Percentiles rank a stretch among this genome's conserved stretches.
These are phyloP conservation scores for Pseudococcus longispinus DNA, from an alignment of 2,888 invertebrate species.

Conservation along the genomic window DNA sequence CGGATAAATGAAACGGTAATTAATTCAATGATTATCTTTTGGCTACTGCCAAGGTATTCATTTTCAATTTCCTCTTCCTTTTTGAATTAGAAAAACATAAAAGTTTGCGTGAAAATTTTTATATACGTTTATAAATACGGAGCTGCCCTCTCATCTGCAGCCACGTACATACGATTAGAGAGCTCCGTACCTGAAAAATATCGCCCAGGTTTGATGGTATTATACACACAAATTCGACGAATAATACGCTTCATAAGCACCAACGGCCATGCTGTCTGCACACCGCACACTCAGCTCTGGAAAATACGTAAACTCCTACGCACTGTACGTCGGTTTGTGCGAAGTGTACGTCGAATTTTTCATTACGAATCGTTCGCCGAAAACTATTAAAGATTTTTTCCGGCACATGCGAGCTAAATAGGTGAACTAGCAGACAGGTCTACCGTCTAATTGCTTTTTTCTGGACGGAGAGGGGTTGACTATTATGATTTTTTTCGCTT, in stretches of 20 bases:
- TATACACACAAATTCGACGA: neutral
- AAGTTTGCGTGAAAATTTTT: conserved; percentile 36
- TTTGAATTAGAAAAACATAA: neutral
- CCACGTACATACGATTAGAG: neutral
- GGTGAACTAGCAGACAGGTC: conserved; percentile 21
- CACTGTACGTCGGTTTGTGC: neutral
- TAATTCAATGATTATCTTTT: conserved; percentile 52
- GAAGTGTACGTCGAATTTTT: neutral
- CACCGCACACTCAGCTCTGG: neutral
- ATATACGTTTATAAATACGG: neutral
- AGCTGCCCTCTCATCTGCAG: neutral
- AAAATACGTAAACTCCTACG: neutral
- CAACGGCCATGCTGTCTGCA: neutral
- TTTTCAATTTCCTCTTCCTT: conserved; percentile 52
- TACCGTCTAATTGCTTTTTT: conserved; percentile 27
- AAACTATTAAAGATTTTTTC: conserved; percentile 2
- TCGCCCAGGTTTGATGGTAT: neutral
- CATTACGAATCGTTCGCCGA: neutral
- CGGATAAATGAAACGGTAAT: conserved; percentile 54
- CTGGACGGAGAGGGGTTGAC: too few species aligned
- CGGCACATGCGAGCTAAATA: neutral
- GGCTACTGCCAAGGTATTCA: conserved; percentile 40
- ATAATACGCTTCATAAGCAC: conserved; percentile 36
- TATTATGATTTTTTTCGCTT: conserved; percentile 5
- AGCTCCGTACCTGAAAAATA: neutral